phyloP scores from a whole-genome alignment of 2,113 vertebrate species.

The Macroglossus sobrinus region DNA sequence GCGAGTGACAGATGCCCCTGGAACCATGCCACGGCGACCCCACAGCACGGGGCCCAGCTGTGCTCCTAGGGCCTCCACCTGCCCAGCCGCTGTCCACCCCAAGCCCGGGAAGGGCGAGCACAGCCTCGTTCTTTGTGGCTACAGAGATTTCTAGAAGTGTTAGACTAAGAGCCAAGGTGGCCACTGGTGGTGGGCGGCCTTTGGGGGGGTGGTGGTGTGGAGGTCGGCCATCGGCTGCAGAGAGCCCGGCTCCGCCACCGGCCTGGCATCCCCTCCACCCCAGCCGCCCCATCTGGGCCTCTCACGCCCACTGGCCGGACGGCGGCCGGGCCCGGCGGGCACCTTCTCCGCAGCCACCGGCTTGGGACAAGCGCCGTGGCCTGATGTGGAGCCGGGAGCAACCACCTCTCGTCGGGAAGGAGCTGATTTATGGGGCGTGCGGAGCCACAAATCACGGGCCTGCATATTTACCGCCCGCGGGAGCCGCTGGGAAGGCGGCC shows the following conservation, averaged over 20 bases:
- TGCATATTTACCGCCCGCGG: constrained; percentile 87
- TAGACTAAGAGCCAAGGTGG: background rate
- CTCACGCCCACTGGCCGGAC: fast-evolving
- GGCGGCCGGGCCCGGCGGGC: fast-evolving
- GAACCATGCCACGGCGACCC: background rate
- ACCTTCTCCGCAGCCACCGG: background rate
- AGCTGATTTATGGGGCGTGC: constrained; percentile 81
- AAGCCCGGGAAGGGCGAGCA: background rate
- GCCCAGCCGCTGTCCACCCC: fast-evolving
- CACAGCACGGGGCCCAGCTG: fast-evolving
- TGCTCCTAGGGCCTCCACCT: fast-evolving
- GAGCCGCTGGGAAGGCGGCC: constrained; percentile 81
- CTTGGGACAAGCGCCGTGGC: constrained; percentile 70
- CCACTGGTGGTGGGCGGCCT: fast-evolving
- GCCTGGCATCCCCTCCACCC: too few species aligned
- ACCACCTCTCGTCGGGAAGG: constrained; percentile 77
- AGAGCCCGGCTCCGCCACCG: fast-evolving
- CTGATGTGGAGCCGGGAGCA: constrained; percentile 55
- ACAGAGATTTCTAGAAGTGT: background rate
- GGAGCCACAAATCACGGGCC: constrained; percentile 80
- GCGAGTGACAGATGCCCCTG: fast-evolving
- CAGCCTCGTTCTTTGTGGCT: background rate
- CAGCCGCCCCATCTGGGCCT: too few species aligned
- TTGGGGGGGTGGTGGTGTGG: background rate
- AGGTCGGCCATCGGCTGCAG: fast-evolving